Evolutionary conservation across 2,888 invertebrate genomes (phyloP).

Genomic region (Lymantria monacha): DNA sequence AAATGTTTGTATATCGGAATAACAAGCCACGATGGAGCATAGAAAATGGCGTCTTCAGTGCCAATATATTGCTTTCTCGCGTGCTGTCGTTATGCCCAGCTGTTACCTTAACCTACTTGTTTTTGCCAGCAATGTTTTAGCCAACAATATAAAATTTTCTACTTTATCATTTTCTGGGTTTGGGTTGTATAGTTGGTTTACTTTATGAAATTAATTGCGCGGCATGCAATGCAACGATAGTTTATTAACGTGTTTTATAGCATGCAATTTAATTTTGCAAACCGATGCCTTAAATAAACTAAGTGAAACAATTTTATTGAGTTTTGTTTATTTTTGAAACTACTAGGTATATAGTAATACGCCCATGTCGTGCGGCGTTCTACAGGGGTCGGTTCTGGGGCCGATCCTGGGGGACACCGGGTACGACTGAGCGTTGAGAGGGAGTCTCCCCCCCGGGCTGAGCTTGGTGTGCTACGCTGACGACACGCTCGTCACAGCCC

Average conservation of each 20-base stretch:
- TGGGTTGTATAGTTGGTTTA: constrained; percentile 41
- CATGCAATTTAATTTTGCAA: constrained; percentile 22
- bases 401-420: no score
- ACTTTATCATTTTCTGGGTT: constrained; percentile 59
- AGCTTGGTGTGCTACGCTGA: no score
- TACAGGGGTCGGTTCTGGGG: no score
- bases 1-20: constrained; percentile 31
- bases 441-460: no score
- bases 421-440: no score
- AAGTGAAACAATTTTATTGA: neutral
- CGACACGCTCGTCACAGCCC: no score
- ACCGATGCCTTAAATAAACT: constrained; percentile 5
- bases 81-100: constrained; percentile 77
- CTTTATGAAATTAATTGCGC: constrained; percentile 36
- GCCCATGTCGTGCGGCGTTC: no score
- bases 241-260: constrained; percentile 25
- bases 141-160: constrained; percentile 60
- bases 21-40: constrained; percentile 44
- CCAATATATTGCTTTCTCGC: constrained; percentile 78
- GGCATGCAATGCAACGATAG: constrained; percentile 43
- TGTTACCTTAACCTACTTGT: constrained; percentile 65
- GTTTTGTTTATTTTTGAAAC: neutral
- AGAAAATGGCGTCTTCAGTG: constrained; percentile 69
- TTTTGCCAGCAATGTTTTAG: constrained; percentile 62
- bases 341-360: no score